Evolutionary conservation across 1,140 invertebrate species (phyloP), one percentile per base, ranked within the genome.

Genomic region (Tetramorium parvispinum): DNA sequence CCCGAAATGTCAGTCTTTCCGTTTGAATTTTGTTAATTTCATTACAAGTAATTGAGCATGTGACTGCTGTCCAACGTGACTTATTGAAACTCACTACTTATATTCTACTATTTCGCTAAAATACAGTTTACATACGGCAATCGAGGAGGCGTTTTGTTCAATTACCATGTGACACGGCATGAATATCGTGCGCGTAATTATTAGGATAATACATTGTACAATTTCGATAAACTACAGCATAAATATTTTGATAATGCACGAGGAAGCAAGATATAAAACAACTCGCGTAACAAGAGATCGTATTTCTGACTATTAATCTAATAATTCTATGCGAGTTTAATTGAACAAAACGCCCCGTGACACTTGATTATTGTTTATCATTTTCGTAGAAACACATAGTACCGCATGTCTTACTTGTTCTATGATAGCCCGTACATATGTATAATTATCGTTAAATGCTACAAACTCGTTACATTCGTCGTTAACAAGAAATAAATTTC

Each of bases 1-100:
- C 94, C 94, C 94, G 88, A 91, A 91, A 85, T 89, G 90, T 95
- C 94, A 95, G 94, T 95, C 94, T 95, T 94, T 91, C 86, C 76
- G 75, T 93, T 90, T 82, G 85, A 92, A 91, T 91, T 92, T 93
- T 92, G 87, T 89, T 88, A 91, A 85, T 92, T 88, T 83, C n/a
- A 90, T 90, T 88, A 90, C 59, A 87, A 59, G 86, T 89, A 89
- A 81, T 89, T 89, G 88, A 89, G 88, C 88, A 90, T 88, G 32
- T 51, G 87, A 89, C 51, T 51, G 57, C 82, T 85, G 61, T 89
- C 76, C 49, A 27, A 87, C 49, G 13, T 71, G 85, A 78, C 43
- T n/a, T 82, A 77, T 65, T 43, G 57, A 65, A 86, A 89, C 75
- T 75, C 75, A 63, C 21, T 65, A 78, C 68, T 55, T 86, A 89